Percentiles rank a stretch among this genome's conserved stretches.
Evolutionary conservation across 2,113 vertebrate genomes (phyloP).

Genomic region (Pitta sordida): DNA sequence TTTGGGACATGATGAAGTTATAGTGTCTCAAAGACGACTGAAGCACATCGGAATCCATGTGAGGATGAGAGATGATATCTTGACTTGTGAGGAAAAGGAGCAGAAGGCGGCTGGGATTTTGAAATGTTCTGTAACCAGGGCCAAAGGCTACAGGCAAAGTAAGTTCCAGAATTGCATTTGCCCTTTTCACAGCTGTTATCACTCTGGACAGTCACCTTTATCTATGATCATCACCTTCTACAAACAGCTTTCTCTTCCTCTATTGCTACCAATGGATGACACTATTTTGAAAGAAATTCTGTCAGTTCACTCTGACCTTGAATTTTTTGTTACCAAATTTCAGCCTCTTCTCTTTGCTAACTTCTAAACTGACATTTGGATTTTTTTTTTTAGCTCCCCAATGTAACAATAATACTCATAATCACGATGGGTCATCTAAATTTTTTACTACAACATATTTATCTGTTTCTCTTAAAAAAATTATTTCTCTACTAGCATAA

Average conservation of each 20-base stretch:
- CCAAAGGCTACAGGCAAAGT: neutral
- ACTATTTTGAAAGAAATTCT: neutral
- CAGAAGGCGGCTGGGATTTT: neutral
- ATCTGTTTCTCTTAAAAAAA: neutral
- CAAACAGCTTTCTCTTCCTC: neutral
- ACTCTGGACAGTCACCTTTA: neutral
- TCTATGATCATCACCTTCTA: neutral
- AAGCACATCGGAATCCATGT: neutral
- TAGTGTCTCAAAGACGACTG: neutral
- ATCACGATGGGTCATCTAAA: neutral
- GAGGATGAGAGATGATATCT: neutral
- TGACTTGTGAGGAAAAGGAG: neutral
- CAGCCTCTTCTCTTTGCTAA: neutral
- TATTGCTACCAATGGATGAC: neutral
- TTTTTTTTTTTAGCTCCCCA: neutral
- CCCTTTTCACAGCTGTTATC: neutral
- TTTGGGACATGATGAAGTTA: rapidly evolving
- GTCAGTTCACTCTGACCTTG: neutral
- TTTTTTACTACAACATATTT: neutral
- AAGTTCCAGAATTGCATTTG: neutral
- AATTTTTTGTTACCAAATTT: neutral
- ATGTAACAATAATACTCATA: neutral
- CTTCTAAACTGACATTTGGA: neutral
- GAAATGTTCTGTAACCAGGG: neutral
- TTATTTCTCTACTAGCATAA: neutral